Evolutionary conservation across 2,888 invertebrate species (phyloP).

Genomic region (Serripes groenlandicus): DNA sequence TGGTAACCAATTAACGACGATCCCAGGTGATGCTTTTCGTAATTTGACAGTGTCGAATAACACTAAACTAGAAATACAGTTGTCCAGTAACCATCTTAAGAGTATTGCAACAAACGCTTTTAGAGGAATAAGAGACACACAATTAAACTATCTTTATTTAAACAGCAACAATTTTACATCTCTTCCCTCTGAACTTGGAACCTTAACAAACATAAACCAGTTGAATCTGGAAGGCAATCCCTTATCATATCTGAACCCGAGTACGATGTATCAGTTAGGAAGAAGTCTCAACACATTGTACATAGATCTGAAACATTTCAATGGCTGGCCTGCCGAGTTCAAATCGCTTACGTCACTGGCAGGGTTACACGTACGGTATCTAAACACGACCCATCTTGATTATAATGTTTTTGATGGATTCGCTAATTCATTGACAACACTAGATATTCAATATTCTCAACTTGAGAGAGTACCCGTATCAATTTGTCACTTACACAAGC

Average conservation of each 20-base stretch:
- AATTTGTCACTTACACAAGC: neutral
- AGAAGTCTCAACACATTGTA: neutral
- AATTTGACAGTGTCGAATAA: neutral
- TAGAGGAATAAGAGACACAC: neutral
- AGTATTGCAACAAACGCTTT: neutral
- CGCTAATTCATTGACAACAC: neutral
- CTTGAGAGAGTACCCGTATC: neutral
- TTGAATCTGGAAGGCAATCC: neutral
- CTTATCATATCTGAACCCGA: neutral
- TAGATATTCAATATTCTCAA: neutral
- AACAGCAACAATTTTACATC: conserved; percentile 2
- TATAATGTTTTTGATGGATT: neutral
- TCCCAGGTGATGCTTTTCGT: neutral
- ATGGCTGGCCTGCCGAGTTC: neutral
- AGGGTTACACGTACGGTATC: neutral
- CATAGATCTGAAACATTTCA: neutral
- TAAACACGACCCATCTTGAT: neutral
- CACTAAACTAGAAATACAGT: neutral
- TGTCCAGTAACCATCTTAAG: neutral
- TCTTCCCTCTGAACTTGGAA: neutral
- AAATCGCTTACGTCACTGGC: neutral
- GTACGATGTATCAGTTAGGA: neutral
- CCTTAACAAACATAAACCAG: neutral
- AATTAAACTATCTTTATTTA: neutral
- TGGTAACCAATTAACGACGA: no score